phyloP scores from a whole-genome alignment of 2,797 vertebrate genomes.

The Coccyzus lansbergi region DNA sequence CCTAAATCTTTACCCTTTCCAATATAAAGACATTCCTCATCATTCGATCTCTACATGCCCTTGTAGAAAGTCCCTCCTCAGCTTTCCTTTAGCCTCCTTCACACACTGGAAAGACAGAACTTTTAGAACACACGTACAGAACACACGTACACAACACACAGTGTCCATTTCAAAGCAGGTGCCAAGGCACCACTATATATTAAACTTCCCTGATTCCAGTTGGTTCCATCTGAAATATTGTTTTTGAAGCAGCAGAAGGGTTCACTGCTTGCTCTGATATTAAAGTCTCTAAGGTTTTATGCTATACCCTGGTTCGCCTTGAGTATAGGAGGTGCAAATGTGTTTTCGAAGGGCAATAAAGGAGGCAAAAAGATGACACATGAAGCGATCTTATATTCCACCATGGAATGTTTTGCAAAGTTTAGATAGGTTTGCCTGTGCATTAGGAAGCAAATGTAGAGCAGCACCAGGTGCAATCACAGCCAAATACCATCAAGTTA shows the following conservation, averaged over 20 bases:
- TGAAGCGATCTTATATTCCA: background rate
- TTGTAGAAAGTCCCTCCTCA: no score
- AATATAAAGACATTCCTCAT: no score
- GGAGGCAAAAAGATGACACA: background rate
- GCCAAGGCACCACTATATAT: background rate
- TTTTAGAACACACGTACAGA: background rate
- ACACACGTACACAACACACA: background rate
- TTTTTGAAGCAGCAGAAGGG: background rate
- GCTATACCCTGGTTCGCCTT: background rate
- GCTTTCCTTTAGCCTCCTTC: no score
- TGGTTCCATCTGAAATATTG: background rate
- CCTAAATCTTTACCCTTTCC: no score
- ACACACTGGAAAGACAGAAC: background rate
- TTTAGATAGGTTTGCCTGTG: background rate
- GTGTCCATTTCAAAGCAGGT: background rate
- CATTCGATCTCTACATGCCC: no score
- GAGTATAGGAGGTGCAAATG: accelerated
- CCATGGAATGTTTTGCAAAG: background rate
- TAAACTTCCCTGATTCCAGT: background rate
- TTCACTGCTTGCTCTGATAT: background rate
- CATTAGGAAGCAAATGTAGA: background rate
- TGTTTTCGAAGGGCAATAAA: background rate
- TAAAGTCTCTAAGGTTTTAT: background rate
- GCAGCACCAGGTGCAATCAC: background rate
- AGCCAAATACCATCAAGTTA: background rate